Evolutionary conservation across 1,140 invertebrate genomes (phyloP).

Genomic region (Harpegnathos saltator): DNA sequence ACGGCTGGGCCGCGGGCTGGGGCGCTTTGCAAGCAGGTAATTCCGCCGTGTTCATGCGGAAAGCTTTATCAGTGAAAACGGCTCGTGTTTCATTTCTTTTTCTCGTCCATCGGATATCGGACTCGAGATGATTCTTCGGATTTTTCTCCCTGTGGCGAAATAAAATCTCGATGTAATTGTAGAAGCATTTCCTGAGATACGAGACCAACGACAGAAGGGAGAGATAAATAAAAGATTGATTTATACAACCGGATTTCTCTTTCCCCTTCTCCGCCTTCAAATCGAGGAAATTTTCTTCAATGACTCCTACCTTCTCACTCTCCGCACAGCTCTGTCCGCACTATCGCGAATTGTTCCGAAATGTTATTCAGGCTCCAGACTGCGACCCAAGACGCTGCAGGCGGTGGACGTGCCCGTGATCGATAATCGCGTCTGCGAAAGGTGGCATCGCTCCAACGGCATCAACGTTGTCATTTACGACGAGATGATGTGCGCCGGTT

Average conservation of each 20-base stretch:
- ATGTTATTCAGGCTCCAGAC: slow-evolving; percentile 89
- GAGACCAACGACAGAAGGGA: background rate
- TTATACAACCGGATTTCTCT: background rate
- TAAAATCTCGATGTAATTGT: background rate
- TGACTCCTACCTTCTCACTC: too few relatives aligned
- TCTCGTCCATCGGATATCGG: background rate
- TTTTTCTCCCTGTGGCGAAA: background rate
- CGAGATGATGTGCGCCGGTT: slow-evolving; percentile 99
- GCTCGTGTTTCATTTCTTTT: background rate
- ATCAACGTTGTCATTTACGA: slow-evolving; percentile 98
- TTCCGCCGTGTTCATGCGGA: background rate
- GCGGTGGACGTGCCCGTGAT: slow-evolving; percentile 97
- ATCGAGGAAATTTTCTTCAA: too few relatives aligned
- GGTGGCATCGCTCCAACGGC: slow-evolving; percentile 92
- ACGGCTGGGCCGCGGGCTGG: slow-evolving; percentile 97
- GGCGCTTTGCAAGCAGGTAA: slow-evolving; percentile 93
- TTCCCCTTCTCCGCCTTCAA: too few relatives aligned
- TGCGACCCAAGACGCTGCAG: slow-evolving; percentile 95
- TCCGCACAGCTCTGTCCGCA: too few relatives aligned
- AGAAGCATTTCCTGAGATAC: background rate
- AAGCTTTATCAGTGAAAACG: background rate
- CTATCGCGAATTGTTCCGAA: background rate
- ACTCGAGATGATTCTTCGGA: too few relatives aligned
- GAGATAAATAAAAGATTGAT: background rate
- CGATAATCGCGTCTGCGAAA: slow-evolving; percentile 94